These are phyloP conservation scores for Cancer borealis DNA, from an alignment of 2,888 invertebrate species.

Conservation along the genomic window DNA sequence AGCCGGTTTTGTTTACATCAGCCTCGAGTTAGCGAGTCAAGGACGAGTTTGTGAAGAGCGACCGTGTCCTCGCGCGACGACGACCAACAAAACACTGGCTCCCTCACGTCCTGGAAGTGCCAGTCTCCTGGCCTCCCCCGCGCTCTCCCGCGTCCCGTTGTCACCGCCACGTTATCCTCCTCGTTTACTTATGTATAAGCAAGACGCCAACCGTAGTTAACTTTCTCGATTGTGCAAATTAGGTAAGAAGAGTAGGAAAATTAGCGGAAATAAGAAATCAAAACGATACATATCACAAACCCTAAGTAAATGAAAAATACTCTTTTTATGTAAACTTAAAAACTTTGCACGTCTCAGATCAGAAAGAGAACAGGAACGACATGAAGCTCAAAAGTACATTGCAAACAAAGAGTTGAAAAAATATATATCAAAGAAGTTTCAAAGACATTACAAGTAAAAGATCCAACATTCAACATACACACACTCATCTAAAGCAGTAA, in stretches of 20 bases:
- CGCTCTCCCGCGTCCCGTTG: conserved; percentile 23
- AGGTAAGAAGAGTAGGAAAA: background rate
- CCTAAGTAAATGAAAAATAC: background rate
- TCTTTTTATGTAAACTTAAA: background rate
- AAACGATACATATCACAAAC: background rate
- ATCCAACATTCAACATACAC: background rate
- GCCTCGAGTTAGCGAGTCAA: conserved; percentile 31
- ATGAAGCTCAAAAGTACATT: background rate
- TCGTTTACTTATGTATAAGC: background rate
- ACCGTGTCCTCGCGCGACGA: background rate
- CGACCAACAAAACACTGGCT: conserved; percentile 38
- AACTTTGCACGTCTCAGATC: background rate
- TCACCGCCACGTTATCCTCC: background rate
- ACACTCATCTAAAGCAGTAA: background rate
- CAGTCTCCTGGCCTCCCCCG: conserved; percentile 1
- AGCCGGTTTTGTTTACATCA: conserved; percentile 16
- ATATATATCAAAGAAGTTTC: background rate
- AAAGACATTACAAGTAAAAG: background rate
- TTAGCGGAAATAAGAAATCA: background rate
- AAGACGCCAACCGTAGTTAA: background rate
- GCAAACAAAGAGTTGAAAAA: background rate
- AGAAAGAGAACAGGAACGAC: background rate
- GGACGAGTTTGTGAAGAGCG: conserved; percentile 8
- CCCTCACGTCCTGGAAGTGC: conserved; percentile 1
- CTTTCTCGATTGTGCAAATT: background rate